Percentiles rank a stretch among this genome's conserved stretches.
Evolutionary conservation across 2,113 vertebrate genomes (phyloP).

Genomic region (Menura novaehollandiae): DNA sequence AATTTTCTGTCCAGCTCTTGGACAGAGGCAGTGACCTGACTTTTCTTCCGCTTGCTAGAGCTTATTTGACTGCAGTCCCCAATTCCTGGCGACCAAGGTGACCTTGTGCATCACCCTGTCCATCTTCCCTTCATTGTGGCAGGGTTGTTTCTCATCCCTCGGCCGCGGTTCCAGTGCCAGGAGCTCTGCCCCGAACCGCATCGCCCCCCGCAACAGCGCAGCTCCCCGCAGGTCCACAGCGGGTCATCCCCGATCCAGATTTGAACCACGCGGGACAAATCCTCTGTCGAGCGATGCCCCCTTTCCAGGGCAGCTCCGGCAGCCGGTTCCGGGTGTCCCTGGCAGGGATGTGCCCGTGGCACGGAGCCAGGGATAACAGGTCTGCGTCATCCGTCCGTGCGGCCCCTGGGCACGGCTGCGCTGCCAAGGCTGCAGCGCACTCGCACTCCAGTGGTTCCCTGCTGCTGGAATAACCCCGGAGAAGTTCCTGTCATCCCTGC

Average conservation of each 20-base stretch:
- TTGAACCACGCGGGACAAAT: not conserved
- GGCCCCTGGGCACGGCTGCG: not conserved
- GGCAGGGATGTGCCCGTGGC: not conserved
- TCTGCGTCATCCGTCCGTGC: not conserved
- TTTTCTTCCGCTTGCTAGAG: not conserved
- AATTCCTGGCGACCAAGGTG: not conserved
- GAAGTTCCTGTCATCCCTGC: not conserved
- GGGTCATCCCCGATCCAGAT: not conserved
- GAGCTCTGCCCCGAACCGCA: not conserved
- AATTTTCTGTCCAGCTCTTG: not conserved
- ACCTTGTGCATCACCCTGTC: not conserved
- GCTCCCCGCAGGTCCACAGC: not conserved
- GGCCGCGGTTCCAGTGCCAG: not conserved
- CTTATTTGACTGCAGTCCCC: not conserved
- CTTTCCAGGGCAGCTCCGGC: not conserved
- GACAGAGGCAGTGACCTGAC: not conserved
- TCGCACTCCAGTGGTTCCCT: not conserved
- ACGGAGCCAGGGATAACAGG: not conserved
- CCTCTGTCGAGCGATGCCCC: not conserved
- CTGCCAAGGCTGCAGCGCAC: not conserved
- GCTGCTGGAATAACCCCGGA: not conserved
- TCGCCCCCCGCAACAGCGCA: not conserved
- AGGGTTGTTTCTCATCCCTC: not conserved
- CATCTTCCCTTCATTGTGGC: not conserved
- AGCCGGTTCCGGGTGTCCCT: not conserved